Conservation (phyloP, 2,888 invertebrate species). For the Drosophila kanekoi region DNA sequence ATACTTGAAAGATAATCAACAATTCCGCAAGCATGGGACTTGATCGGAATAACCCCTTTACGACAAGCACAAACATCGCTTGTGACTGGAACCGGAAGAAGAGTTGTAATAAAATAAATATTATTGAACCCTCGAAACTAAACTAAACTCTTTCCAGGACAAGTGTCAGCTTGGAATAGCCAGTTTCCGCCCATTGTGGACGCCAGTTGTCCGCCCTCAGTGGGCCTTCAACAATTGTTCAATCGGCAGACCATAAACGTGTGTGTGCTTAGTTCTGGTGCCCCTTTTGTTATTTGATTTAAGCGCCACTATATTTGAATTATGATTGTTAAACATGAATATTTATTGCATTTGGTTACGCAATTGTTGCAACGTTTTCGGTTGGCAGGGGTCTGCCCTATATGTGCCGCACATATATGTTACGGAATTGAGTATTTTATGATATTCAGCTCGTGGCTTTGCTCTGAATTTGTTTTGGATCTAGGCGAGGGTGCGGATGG, state of each 20-base stretch:
- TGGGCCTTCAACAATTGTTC: conserved; percentile 30
- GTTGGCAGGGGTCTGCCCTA: background rate
- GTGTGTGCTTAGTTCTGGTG: conserved; percentile 33
- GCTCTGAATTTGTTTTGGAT: conserved; percentile 1
- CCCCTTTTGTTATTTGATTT: conserved; percentile 68
- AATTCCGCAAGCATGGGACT: too few relatives aligned
- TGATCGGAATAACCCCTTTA: too few relatives aligned
- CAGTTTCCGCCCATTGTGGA: background rate
- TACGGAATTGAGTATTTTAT: conserved; percentile 12
- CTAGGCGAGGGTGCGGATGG: background rate
- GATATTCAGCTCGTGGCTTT: conserved; percentile 7
- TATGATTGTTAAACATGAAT: conserved; percentile 74
- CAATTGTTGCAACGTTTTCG: conserved; percentile 38
- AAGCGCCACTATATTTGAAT: conserved; percentile 68
- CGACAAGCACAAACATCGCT: too few relatives aligned
- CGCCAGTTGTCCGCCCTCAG: background rate
- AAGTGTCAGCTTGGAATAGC: background rate
- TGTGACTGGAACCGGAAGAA: background rate
- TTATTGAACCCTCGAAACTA: background rate
- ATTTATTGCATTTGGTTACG: conserved; percentile 62
- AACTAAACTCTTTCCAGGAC: background rate
- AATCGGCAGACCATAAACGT: conserved; percentile 55
- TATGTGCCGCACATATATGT: conserved; percentile 6
- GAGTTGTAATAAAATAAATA: background rate
- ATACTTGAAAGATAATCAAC: too few relatives aligned